Evolutionary conservation across 1,140 invertebrate species (phyloP).

Genomic region (Drosophila ogumai): DNA sequence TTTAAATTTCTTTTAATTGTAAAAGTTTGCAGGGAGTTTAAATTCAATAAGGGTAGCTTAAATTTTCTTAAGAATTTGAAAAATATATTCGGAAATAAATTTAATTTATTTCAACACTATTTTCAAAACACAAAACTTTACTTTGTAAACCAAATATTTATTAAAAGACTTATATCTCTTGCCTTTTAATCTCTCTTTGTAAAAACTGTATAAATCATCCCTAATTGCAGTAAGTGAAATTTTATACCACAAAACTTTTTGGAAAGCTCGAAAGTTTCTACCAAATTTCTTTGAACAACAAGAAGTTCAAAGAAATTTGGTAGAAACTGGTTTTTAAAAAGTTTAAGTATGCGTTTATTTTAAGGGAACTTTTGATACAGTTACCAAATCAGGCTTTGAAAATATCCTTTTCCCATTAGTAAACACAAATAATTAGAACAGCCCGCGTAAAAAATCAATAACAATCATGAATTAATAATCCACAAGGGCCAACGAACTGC

Average conservation of each 20-base stretch:
- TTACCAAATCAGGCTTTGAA: neutral
- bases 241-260: neutral
- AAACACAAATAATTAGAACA: conserved; percentile 22
- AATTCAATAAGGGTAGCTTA: neutral
- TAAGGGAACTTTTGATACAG: neutral
- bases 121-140: neutral
- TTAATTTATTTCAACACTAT: neutral
- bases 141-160: neutral
- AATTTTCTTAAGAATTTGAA: neutral
- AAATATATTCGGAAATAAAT: neutral
- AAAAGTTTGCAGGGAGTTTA: neutral
- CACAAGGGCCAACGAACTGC: conserved; percentile 65
- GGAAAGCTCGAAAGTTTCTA: conserved; percentile 2
- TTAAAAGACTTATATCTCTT: neutral
- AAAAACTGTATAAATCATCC: conserved; percentile 19
- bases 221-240: conserved; percentile 14
- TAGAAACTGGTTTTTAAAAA: neutral
- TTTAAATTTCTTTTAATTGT: neutral
- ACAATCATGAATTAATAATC: conserved; percentile 59
- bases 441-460: conserved; percentile 55
- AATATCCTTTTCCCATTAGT: conserved; percentile 1
- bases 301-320: neutral
- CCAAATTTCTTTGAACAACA: too few species aligned
- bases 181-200: neutral
- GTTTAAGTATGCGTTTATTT: neutral